Percentiles rank a stretch among this genome's conserved stretches.
These are phyloP conservation scores for Platynereis dumerilii DNA, from an alignment of 2,888 invertebrate genomes.

Conservation along the genomic window DNA sequence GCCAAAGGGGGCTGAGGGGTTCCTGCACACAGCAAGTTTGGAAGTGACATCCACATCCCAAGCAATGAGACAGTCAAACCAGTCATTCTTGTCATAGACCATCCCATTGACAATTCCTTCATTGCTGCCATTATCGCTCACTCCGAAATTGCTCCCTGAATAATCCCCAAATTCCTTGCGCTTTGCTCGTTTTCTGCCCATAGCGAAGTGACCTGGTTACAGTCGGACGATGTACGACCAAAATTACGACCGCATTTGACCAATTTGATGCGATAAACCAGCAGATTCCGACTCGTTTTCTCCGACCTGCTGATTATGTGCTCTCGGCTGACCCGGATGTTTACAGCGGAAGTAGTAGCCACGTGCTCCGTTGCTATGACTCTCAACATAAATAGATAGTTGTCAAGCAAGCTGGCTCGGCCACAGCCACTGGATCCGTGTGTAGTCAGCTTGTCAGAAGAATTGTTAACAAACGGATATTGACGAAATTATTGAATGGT, in stretches of 20 bases:
- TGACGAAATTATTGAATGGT: too few species aligned
- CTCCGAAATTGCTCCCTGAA: neutral
- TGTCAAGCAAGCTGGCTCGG: neutral
- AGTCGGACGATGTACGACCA: too few species aligned
- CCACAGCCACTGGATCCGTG: too few species aligned
- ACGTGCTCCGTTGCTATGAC: conserved; percentile 17
- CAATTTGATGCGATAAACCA: too few species aligned
- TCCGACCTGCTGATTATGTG: too few species aligned
- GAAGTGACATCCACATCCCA: conserved; percentile 26
- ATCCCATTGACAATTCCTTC: neutral
- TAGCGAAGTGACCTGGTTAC: neutral
- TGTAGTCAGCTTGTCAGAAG: too few species aligned
- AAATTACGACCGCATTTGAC: too few species aligned
- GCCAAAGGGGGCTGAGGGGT: conserved; percentile 42
- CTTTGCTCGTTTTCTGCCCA: conserved; percentile 5
- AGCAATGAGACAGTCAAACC: conserved; percentile 15
- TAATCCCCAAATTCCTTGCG: neutral
- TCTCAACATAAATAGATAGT: neutral
- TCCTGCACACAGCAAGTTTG: conserved; percentile 44
- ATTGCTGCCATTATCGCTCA: conserved; percentile 17
- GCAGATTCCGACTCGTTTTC: too few species aligned
- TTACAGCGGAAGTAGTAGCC: conserved; percentile 17
- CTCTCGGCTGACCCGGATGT: conserved; percentile 14
- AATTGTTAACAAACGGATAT: too few species aligned
- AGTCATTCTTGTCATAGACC: neutral